Conservation (phyloP, 2,113 vertebrate genomes). For the Herpailurus yagouaroundi region DNA sequence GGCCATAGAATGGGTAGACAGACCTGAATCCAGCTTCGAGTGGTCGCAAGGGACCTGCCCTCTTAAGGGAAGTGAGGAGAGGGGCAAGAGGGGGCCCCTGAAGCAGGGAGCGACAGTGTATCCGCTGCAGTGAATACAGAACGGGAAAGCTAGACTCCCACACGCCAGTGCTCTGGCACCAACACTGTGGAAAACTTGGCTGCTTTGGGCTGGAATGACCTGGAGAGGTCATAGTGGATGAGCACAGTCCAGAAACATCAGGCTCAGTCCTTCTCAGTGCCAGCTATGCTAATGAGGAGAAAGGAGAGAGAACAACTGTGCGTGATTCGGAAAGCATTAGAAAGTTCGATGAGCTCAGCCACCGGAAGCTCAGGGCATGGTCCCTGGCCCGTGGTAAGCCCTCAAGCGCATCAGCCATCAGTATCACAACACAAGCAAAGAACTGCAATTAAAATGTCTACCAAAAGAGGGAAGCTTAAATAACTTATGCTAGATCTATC, state of each 20-base stretch:
- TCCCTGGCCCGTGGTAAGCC: neutral
- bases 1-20: neutral
- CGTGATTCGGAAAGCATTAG: accelerated
- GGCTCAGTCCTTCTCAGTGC: neutral
- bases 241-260: neutral
- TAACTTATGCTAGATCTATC: neutral
- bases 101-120: neutral
- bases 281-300: neutral
- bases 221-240: neutral
- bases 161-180: neutral
- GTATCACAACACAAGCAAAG: neutral
- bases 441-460: neutral
- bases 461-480: neutral
- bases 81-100: neutral
- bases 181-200: neutral
- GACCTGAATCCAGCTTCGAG: conserved; percentile 15
- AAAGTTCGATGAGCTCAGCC: accelerated
- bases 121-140: neutral
- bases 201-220: neutral
- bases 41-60: conserved; percentile 21
- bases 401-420: neutral
- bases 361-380: neutral
- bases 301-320: neutral
- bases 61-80: neutral
- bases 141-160: neutral